Base-by-base conservation (phyloP, 1,140 invertebrate genomes). In the Saccostrea echinata region DNA sequence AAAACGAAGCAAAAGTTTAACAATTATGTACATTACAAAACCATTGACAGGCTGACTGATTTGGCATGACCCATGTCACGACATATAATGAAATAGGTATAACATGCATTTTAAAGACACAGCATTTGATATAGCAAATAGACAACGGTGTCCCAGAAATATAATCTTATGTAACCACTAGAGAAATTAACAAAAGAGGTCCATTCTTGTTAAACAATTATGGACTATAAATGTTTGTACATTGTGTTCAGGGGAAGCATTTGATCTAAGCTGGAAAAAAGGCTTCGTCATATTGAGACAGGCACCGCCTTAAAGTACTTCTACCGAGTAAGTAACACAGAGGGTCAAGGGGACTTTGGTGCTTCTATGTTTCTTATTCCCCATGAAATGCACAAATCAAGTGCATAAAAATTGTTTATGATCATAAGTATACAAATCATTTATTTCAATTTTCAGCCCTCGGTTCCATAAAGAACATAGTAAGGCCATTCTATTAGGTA, bases 121-220 rank as follows among this genome's bases (percentile, higher is more conserved):
- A 16, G 13, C n/a, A 57, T 57, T 57, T 3, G 55, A 57, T 57
- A 57, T 30, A 27, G 64, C 24, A 71, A 30, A 76, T 27, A 76
- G 68, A 30, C 68, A 76, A 30, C 68, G 30, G 27, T 76, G 68
- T 16, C 68, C 27, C 68, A 27, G 13, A 33, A 76, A 33, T 33
- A 76, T 18, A 13, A 27, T 76, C 68, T 76, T 76, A 76, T 76
- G 68, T 76, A 76, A 76, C 68, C 68, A 33, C 33, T 76, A 27
- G 27, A 30, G 24, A 30, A 76, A 76, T 30, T 27, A 76, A 76
- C 68, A 76, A 76, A 30, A 30, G 11, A 33, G 24, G 68, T 16
- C 27, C 24, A 76, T 30, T 76, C 68, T 76, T 76, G 13, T 76
- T 11, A 30, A 30, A 76, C 27, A 76, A 16, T 33, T 33, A 30